Evolutionary conservation across 2,888 invertebrate species (phyloP), one percentile per base, ranked within the genome.

Genomic region (Pandemis corylana): DNA sequence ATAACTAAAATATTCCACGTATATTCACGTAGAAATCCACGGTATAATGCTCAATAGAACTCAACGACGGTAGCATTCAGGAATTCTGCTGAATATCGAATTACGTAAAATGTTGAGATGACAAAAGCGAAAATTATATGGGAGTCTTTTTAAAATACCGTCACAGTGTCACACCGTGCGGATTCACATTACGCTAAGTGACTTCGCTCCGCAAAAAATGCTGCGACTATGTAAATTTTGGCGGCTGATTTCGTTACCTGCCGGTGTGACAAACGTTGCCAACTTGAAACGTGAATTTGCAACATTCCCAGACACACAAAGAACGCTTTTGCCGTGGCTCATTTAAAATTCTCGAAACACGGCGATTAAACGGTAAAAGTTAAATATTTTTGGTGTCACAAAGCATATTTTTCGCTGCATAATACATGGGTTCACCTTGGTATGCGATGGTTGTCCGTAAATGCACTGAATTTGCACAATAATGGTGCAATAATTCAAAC

Each of bases 401-500:
- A 78, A 63, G 76, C 77, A 76, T 76, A 77, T 78, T 80, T 78
- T 76, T 70, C 71, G 51, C 49, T 75, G 53, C 74, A 72, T 76
- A 77, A 77, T 78, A 72, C 77, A 68, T 76, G 71, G 72, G 75
- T 78, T 68, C 76, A 79, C 78, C 77, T 80, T 78, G 75, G 75
- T 76, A 72, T 76, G 75, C 81, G 78, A 81, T 79, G 79, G 78
- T 70, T 77, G 77, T 70, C 75, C 76, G 71, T 78, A 78, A 72
- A 82, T 83, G 81, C 81, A 79, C 78, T 65, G 78, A 80, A 84
- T 85, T 84, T 84, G 80, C 84, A 84, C 81, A 81, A 80, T 81
- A 85, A 83, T 79, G 78, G 80, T 68, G 78, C 79, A 80, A 81
- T 83, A 81, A 83, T 77, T 84, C 81, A 80, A 68, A 75, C 71